These are phyloP conservation scores for Prunella himalayana DNA, from an alignment of 2,113 vertebrate genomes.

Conservation along the genomic window DNA sequence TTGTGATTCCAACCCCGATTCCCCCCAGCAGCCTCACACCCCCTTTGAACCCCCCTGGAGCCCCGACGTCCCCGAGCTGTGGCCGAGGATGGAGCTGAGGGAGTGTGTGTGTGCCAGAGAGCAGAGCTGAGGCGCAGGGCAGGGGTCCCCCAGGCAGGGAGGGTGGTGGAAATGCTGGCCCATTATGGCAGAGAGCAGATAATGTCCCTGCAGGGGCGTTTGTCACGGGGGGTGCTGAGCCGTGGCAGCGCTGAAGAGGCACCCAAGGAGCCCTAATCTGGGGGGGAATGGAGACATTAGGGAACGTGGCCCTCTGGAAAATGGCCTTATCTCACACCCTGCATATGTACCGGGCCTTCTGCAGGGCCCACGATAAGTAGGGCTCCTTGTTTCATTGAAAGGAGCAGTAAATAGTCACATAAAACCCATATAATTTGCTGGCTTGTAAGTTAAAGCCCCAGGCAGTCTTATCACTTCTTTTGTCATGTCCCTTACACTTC, in stretches of 20 bases:
- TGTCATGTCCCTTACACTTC: constrained; percentile 50
- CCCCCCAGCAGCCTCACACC: rapidly evolving
- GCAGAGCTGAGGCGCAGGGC: not conserved
- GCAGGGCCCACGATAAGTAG: constrained; percentile 11
- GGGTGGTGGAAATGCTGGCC: not conserved
- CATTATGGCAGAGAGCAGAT: constrained; percentile 22
- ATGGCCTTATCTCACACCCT: constrained; percentile 45
- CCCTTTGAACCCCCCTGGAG: not conserved
- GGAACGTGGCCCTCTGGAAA: not conserved
- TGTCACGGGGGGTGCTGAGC: constrained; percentile 12
- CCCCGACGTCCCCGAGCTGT: not conserved
- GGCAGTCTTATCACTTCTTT: constrained; percentile 62
- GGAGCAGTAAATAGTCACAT: constrained; percentile 59
- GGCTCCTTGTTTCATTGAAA: constrained; percentile 46
- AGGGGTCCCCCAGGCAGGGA: not conserved
- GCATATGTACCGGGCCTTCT: constrained; percentile 19
- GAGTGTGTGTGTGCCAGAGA: not conserved
- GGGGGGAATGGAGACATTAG: constrained; percentile 47
- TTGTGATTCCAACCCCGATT: rapidly evolving
- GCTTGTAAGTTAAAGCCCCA: constrained; percentile 65
- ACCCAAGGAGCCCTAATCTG: constrained; percentile 41
- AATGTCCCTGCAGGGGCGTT: constrained; percentile 25
- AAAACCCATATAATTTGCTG: constrained; percentile 63
- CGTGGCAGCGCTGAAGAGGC: not conserved
- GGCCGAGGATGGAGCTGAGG: not conserved